Base-by-base conservation (phyloP, 1,140 invertebrate genomes). In the Drosophila serrata region DNA sequence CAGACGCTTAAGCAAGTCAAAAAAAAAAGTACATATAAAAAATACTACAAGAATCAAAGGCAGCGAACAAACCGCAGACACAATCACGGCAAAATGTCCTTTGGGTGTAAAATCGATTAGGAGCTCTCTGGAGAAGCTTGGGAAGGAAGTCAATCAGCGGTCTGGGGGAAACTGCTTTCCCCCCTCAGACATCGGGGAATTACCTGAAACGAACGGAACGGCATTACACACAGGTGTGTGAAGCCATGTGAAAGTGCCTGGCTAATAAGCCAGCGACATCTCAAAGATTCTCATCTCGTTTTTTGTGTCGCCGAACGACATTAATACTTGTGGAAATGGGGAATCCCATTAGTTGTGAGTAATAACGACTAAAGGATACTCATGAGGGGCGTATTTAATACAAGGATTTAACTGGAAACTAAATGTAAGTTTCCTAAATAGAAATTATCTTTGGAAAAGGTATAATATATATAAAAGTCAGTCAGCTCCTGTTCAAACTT, bases 41-140 rank as follows among this genome's bases (percentile, higher is more conserved):
- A 24, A 4, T 3, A 24, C 2, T 11, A 42, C 64, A 72, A 78
- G 81, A 90, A 90, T 90, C 85, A 90, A 90, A 90, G 53, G 67
- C 33, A 62, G 62, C 45, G 31, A 58, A 80, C 67, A 81, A 91
- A 87, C 87, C 87, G 75, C 87, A 91, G 68, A 91, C 82, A 91
- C 82, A 91, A 82, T 79, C 77, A 78, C 63, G 81, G 77, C 42
- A 68, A 91, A 84, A 87, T 84, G 88, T 91, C 88, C 88, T 91
- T 88, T 91, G 88, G 88, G 88, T 91, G 88, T 70, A 91, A 91
- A 88, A 91, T 91, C 88, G 88, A 91, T 91, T 91, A 91, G 81
- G 70, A 70, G n/a, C 86, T 70, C 64, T 70, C 70, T 27, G 43
- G 49, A 2, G 53, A 53, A 70, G 49, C 49, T 59, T 58, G 40